phyloP scores from a whole-genome alignment of 1,140 invertebrate species.

The Planococcus citri region DNA sequence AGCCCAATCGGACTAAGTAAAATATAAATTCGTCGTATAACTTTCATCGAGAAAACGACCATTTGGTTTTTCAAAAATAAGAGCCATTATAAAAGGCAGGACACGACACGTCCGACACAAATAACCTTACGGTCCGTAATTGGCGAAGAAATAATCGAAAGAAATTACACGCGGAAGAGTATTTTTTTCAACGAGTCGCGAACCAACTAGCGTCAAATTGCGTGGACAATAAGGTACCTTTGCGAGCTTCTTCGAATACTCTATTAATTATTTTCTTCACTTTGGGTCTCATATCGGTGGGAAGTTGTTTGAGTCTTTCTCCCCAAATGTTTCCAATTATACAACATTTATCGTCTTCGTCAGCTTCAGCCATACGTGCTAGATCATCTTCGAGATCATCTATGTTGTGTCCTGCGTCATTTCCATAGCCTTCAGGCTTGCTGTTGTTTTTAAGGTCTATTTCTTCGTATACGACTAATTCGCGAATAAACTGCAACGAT shows the following conservation, averaged over 20 bases:
- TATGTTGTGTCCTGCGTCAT: neutral
- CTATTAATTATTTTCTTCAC: neutral
- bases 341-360: slow-evolving; percentile 9
- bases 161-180: no score
- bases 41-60: no score
- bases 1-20: no score
- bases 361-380: neutral
- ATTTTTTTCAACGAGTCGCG: neutral
- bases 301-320: neutral
- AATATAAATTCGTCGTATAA: no score
- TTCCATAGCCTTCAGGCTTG: neutral
- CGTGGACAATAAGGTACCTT: neutral
- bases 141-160: no score
- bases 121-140: no score
- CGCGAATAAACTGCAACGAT: neutral
- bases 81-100: no score
- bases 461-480: neutral
- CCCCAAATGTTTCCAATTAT: neutral
- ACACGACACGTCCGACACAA: no score
- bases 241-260: neutral
- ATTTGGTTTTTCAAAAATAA: no score
- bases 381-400: neutral
- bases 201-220: neutral
- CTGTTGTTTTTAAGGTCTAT: neutral
- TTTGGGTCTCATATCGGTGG: neutral